Conservation (phyloP, 1,140 invertebrate genomes). For the Oreohelix idahoensis region DNA sequence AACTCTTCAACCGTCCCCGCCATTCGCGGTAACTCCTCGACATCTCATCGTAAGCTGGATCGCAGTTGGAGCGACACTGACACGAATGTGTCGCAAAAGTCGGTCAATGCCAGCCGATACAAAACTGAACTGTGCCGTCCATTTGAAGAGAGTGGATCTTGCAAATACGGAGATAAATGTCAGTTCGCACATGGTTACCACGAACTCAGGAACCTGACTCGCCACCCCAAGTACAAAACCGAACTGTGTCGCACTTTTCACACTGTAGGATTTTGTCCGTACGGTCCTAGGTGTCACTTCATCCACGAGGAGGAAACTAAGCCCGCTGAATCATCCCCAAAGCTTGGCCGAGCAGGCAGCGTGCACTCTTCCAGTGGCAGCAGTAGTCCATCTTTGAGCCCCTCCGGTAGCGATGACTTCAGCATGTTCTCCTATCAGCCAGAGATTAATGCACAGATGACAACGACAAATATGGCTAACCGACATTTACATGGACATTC, state of each 20-base stretch:
- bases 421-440: constrained; percentile 5
- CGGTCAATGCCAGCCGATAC: constrained; percentile 84
- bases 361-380: constrained; percentile 33
- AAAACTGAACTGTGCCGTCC: constrained; percentile 98
- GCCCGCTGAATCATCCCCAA: background rate
- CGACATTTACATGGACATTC: background rate
- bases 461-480: background rate
- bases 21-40: background rate
- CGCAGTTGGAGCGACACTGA: constrained; percentile 67
- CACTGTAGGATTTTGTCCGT: constrained; percentile 97
- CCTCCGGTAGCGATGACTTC: constrained; percentile 11
- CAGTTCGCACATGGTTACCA: constrained; percentile 97
- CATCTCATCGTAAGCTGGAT: constrained; percentile 64
- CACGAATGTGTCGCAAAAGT: constrained; percentile 43
- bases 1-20: background rate
- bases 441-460: background rate
- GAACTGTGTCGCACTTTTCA: constrained; percentile 91
- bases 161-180: constrained; percentile 99
- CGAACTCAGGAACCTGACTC: constrained; percentile 90
- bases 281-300: constrained; percentile 98
- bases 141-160: constrained; percentile 94
- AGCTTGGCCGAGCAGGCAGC: constrained; percentile 1
- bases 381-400: constrained; percentile 35
- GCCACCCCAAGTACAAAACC: constrained; percentile 99
- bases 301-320: constrained; percentile 91